Percentiles rank a stretch among this genome's conserved stretches.
Conservation (phyloP, 2,113 vertebrate species). For the Archocentrus centrarchus region DNA sequence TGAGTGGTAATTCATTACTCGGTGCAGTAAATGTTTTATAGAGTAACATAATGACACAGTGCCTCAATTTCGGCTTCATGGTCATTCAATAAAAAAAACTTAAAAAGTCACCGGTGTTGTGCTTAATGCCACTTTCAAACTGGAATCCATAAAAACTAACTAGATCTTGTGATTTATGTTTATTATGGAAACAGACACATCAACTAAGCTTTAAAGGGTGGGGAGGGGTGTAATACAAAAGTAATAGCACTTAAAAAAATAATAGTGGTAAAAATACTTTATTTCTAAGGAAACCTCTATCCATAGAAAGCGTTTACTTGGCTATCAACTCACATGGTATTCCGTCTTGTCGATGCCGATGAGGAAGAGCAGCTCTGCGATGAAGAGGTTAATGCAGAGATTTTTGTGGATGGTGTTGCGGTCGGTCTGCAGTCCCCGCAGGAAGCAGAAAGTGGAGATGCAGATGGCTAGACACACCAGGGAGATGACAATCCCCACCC, state of each 20-base stretch:
- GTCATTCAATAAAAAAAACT: conserved; percentile 14
- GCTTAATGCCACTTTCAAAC: conserved; percentile 18
- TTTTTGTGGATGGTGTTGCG: conserved; percentile 98
- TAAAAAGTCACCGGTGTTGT: neutral
- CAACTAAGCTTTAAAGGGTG: neutral
- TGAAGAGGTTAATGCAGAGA: conserved; percentile 96
- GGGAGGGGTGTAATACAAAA: neutral
- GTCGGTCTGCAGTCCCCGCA: conserved; percentile 92
- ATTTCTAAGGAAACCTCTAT: neutral
- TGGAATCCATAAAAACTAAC: conserved; percentile 9
- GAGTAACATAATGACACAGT: conserved; percentile 36
- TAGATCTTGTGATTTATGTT: conserved; percentile 8
- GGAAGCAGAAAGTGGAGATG: conserved; percentile 96
- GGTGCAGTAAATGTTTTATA: conserved; percentile 47
- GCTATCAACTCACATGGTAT: conserved; percentile 84
- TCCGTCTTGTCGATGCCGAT: conserved; percentile 95
- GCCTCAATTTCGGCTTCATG: conserved; percentile 38
- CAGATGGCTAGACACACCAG: conserved; percentile 94
- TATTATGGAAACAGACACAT: neutral
- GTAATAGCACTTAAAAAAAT: neutral
- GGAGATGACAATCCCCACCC: conserved; percentile 95
- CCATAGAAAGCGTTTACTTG: neutral
- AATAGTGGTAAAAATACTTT: neutral
- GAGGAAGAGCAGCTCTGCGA: conserved; percentile 94
- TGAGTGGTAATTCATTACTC: conserved; percentile 54